Base-by-base conservation (phyloP, 2,888 invertebrate species). In the Pristionchus arcanus region DNA sequence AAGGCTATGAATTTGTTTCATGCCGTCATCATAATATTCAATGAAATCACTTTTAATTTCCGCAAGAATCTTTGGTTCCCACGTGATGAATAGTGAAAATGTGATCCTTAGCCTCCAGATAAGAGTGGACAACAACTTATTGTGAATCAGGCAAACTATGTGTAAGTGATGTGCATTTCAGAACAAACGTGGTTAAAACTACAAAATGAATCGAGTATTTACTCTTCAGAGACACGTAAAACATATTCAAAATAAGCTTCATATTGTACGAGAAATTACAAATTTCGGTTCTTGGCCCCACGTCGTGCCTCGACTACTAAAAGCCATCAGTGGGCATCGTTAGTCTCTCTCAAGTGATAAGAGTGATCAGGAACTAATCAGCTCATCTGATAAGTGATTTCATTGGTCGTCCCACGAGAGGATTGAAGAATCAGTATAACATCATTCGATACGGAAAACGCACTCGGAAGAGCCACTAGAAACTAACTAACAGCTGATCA, bases 281-380 rank as follows among this genome's bases (percentile, higher is more conserved):
- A 25, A 25, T n/a, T n/a, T 63, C 63, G 63, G 63, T 63, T 63
- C n/a, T 63, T 63, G 63, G 63, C 63, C n/a, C 25, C 63, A 63
- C 63, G n/a, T 63, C 63, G 63, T 63, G 63, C 21, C 11, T 63
- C n/a, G 63, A 63, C 63, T 63, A 63, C n/a, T 63, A 63, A 21
- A 25, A 63, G n/a, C 42, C 42, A 49, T 49, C 42, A 63, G n/a
- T 63, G n/a, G 1, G 63, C 63, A 63, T 63, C 63, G 63, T 63
- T 63, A 63, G 63, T 63, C 63, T 63, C 63, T 63, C n/a, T n/a
- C n/a, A 3, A 63, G 4, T n/a, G 63, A 63, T 63, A 63, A 63
- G 63, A n/a, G n/a, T 63, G 63, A 63, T 63, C 63, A 63, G 63
- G 63, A 63, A 63, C 63, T 63, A 63, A 63, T 63, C 63, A 63